phyloP scores from a whole-genome alignment of 2,113 vertebrate genomes.

The Semicossyphus pulcher region DNA sequence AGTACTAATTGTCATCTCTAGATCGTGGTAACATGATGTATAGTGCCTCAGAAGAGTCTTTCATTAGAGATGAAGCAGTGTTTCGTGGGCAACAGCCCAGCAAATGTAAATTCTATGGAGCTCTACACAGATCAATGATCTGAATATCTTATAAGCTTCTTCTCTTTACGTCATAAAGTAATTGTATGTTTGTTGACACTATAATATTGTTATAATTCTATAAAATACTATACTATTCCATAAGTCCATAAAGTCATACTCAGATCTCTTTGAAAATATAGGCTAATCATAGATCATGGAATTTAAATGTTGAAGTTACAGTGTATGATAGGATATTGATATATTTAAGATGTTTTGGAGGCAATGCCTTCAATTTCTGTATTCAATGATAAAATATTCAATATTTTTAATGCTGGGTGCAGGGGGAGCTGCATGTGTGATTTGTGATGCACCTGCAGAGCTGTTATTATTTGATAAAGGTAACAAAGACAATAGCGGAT shows the following conservation, averaged over 20 bases:
- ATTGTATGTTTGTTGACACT: background rate
- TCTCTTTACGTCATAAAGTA: background rate
- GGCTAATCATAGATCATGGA: background rate
- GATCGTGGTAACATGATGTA: background rate
- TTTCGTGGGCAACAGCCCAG: background rate
- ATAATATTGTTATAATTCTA: background rate
- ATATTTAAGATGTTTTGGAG: background rate
- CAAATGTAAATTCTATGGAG: background rate
- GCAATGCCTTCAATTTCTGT: background rate
- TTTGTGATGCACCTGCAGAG: background rate
- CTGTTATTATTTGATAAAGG: background rate
- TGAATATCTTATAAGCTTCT: background rate
- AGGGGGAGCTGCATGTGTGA: background rate
- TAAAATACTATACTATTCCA: too few relatives aligned
- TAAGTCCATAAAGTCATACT: too few relatives aligned
- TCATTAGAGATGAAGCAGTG: background rate
- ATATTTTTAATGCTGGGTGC: background rate
- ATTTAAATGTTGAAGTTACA: background rate
- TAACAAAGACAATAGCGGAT: background rate
- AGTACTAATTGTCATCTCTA: slow-evolving; percentile 1
- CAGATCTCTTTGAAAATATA: too few relatives aligned
- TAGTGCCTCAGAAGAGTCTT: background rate
- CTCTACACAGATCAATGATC: background rate
- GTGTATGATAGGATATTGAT: background rate
- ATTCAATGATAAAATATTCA: background rate